These are phyloP conservation scores for Crenuchus spilurus DNA, from an alignment of 2,797 vertebrate species.

Conservation along the genomic window DNA sequence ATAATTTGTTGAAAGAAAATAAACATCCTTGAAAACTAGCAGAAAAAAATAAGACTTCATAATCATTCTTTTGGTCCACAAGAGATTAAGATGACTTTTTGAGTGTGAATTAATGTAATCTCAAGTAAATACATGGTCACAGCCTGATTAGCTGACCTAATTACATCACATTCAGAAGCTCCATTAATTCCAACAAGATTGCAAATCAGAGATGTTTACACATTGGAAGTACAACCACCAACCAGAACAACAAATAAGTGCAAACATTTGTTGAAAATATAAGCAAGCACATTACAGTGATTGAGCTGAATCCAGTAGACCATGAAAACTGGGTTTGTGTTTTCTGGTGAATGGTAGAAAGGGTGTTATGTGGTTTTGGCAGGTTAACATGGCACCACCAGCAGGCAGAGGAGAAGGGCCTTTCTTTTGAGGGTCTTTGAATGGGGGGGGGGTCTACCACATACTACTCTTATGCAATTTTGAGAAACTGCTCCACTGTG, in stretches of 20 bases:
- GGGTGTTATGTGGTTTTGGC: conserved; percentile 74
- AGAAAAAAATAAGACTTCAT: conserved; percentile 36
- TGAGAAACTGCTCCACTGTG: conserved; percentile 89
- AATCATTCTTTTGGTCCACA: conserved; percentile 51
- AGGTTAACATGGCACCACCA: conserved; percentile 70
- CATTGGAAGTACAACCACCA: conserved; percentile 28
- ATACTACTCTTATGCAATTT: conserved; percentile 80
- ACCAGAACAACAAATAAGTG: conserved; percentile 8
- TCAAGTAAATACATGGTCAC: conserved; percentile 54
- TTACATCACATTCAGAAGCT: conserved; percentile 58
- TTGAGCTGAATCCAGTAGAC: conserved; percentile 31
- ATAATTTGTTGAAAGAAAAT: conserved; percentile 32
- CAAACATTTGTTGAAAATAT: conserved; percentile 26
- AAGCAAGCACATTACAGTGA: conserved; percentile 49
- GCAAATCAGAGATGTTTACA: conserved; percentile 50
- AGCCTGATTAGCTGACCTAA: conserved; percentile 61
- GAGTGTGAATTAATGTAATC: conserved; percentile 62
- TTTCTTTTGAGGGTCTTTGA: conserved; percentile 44
- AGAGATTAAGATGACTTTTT: conserved; percentile 48
- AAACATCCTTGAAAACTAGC: conserved; percentile 62
- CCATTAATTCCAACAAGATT: conserved; percentile 51
- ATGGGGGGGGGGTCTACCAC: conserved; percentile 16
- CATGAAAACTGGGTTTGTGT: conserved; percentile 48
- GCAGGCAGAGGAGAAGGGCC: conserved; percentile 49
- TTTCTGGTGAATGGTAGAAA: conserved; percentile 42